Evolutionary conservation across 1,140 invertebrate species (phyloP).

Genomic region (Apis dorsata): DNA sequence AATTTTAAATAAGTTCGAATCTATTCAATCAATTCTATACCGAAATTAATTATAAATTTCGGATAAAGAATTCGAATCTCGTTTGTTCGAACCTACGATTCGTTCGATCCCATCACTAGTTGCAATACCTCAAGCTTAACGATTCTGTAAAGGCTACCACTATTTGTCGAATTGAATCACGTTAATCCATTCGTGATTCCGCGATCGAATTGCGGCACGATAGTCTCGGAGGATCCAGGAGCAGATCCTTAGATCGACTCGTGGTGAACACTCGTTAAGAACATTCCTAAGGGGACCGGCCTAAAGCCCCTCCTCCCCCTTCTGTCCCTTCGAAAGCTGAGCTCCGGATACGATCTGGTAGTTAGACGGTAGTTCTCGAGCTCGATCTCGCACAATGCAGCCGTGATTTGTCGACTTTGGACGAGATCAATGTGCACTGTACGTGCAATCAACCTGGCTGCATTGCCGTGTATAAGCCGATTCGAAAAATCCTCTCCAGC

Average conservation of each 20-base stretch:
- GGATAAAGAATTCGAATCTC: no score
- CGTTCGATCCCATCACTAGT: no score
- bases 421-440: slow-evolving; percentile 27
- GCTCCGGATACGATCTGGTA: slow-evolving; percentile 53
- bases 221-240: slow-evolving; percentile 38
- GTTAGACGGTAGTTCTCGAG: slow-evolving; percentile 44
- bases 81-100: no score
- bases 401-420: slow-evolving; percentile 56
- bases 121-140: slow-evolving; percentile 37
- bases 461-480: neutral
- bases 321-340: slow-evolving; percentile 29
- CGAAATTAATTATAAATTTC: no score
- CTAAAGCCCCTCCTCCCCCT: neutral
- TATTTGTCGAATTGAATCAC: slow-evolving; percentile 66
- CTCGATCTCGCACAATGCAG: slow-evolving; percentile 54
- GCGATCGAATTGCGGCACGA: slow-evolving; percentile 51
- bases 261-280: slow-evolving; percentile 60
- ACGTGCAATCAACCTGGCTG: slow-evolving; percentile 30
- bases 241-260: slow-evolving; percentile 57
- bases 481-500: neutral
- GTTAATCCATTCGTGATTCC: slow-evolving; percentile 64
- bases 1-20: no score
- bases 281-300: slow-evolving; percentile 46
- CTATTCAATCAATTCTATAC: no score
- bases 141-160: slow-evolving; percentile 60